Evolutionary conservation across 2,888 invertebrate genomes (phyloP).

Genomic region (Chrysodeixis includens): DNA sequence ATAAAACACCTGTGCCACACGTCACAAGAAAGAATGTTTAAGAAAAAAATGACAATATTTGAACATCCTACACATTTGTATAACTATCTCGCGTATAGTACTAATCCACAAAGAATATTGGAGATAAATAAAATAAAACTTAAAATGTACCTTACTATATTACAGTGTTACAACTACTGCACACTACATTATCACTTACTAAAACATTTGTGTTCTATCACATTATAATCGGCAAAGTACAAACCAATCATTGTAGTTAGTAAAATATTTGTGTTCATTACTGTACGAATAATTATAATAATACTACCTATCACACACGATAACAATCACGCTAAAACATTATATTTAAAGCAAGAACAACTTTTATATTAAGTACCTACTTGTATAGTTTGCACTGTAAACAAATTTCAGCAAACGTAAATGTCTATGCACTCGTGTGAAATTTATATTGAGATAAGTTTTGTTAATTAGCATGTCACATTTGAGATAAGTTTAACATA

Average conservation of each 20-base stretch:
- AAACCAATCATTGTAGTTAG: conserved; percentile 16
- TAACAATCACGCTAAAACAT: conserved; percentile 15
- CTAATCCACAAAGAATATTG: background rate
- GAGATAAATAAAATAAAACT: background rate
- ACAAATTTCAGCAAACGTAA: background rate
- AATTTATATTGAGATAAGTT: no score
- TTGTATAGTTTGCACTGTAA: background rate
- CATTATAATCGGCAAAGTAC: background rate
- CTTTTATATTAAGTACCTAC: background rate
- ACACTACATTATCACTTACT: no score
- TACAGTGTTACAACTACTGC: background rate
- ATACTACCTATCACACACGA: conserved; percentile 8
- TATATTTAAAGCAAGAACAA: conserved; percentile 8
- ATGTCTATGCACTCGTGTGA: background rate
- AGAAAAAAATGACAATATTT: no score
- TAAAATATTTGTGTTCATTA: conserved; percentile 9
- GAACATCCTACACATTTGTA: background rate
- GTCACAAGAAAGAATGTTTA: no score
- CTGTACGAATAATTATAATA: background rate
- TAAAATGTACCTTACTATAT: background rate
- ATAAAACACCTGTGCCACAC: no score
- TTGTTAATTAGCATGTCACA: no score
- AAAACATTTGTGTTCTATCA: background rate
- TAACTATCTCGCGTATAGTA: background rate
- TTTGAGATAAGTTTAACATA: no score